Percentiles rank a stretch among this genome's conserved stretches.
These are phyloP conservation scores for rabbit (Oryctolagus cuniculus) DNA, from an alignment of 2,113 vertebrate species.

Conservation along the genomic window DNA sequence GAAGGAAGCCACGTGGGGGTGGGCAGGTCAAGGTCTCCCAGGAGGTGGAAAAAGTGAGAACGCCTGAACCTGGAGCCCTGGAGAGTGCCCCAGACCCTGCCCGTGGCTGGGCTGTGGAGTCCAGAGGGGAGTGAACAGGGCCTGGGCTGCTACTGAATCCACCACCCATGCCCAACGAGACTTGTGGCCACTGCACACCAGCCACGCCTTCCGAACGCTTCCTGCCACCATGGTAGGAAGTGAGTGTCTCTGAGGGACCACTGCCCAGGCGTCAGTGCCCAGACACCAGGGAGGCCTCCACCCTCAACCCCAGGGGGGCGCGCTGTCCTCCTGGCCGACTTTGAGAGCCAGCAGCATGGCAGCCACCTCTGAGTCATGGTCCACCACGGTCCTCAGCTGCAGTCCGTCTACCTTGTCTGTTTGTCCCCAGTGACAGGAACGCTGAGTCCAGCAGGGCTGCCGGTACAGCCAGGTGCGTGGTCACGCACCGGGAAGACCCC, in stretches of 20 bases:
- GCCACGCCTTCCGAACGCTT: no score
- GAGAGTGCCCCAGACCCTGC: neutral
- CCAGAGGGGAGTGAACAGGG: neutral
- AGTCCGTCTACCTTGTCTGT: neutral
- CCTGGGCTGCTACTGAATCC: neutral
- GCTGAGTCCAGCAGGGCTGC: neutral
- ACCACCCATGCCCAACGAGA: neutral
- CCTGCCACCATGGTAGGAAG: neutral
- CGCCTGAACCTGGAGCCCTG: neutral
- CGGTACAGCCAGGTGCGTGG: no score
- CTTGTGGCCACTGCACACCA: neutral
- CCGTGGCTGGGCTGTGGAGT: neutral
- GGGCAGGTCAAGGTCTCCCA: neutral
- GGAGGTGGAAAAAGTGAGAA: neutral
- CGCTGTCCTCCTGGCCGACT: neutral
- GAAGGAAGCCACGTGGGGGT: slow-evolving; percentile 71
- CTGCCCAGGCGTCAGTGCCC: neutral
- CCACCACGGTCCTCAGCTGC: rapidly evolving
- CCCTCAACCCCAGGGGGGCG: neutral
- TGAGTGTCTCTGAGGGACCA: neutral
- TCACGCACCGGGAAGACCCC: no score
- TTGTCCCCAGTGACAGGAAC: neutral
- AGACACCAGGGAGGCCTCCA: neutral
- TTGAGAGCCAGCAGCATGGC: neutral
- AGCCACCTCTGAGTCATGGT: no score